These are phyloP conservation scores for Ageneiosus marmoratus DNA, from an alignment of 2,113 vertebrate species.

Conservation along the genomic window DNA sequence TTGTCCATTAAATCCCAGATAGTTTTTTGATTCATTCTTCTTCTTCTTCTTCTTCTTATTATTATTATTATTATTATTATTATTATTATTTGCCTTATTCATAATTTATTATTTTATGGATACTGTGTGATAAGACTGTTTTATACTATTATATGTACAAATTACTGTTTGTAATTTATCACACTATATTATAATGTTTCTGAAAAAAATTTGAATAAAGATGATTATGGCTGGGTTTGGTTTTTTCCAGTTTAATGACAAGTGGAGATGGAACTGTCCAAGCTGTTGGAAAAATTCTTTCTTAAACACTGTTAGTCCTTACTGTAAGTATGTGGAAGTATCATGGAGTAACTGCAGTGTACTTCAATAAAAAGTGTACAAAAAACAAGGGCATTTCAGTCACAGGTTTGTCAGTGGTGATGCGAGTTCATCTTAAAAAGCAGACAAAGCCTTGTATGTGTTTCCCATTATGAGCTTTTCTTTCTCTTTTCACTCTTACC, in stretches of 20 bases:
- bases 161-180: slow-evolving; percentile 15
- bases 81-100: not conserved
- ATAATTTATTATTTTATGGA: slow-evolving; percentile 37
- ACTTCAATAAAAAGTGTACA: not conserved
- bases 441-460: not conserved
- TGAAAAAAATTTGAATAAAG: not conserved
- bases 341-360: not conserved
- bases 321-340: not conserved
- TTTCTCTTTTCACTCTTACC: not conserved
- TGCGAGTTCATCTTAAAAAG: not conserved
- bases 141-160: slow-evolving; percentile 46
- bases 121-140: slow-evolving; percentile 34
- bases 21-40: not conserved
- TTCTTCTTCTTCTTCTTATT: too few species aligned
- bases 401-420: not conserved
- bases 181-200: slow-evolving; percentile 12
- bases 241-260: not conserved
- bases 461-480: not conserved
- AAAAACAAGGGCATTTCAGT: not conserved
- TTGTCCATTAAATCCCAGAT: not conserved
- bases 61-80: too few species aligned
- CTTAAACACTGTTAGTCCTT: not conserved
- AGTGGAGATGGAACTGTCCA: not conserved
- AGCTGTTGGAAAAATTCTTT: not conserved
- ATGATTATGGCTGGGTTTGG: not conserved